Evolutionary conservation across 2,113 vertebrate genomes (phyloP).

Genomic region (Siniperca knerii): DNA sequence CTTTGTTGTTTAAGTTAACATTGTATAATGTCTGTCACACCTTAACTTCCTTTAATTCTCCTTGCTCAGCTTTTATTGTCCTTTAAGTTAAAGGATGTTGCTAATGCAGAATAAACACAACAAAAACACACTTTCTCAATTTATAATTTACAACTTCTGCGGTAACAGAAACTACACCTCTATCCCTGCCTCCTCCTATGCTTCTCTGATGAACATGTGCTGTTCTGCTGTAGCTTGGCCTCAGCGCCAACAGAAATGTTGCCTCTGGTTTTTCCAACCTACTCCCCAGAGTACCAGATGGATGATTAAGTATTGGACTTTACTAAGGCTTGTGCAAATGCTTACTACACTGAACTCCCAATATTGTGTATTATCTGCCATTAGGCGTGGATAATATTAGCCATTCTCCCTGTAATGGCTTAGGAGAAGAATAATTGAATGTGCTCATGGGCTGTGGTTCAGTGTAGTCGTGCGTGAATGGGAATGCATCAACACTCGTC

Average conservation of each 20-base stretch:
- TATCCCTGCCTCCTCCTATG: conserved; percentile 14
- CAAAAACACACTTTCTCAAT: conserved; percentile 10
- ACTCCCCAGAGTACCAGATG: conserved; percentile 75
- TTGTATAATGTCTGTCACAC: conserved; percentile 16
- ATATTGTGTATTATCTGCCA: conserved; percentile 82
- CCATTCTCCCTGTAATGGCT: conserved; percentile 73
- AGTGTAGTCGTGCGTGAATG: conserved; percentile 60
- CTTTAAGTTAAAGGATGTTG: conserved; percentile 4
- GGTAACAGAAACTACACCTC: conserved; percentile 25
- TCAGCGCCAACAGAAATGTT: conserved; percentile 56
- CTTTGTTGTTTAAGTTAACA: conserved; percentile 34
- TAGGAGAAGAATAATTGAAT: conserved; percentile 77
- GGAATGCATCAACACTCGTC: conserved; percentile 59
- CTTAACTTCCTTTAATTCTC: conserved; percentile 2
- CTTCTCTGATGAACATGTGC: conserved; percentile 59
- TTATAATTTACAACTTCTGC: conserved; percentile 7
- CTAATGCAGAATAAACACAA: conserved; percentile 1
- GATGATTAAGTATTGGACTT: conserved; percentile 83
- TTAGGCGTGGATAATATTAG: conserved; percentile 79
- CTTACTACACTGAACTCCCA: conserved; percentile 77
- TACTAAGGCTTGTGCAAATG: conserved; percentile 77
- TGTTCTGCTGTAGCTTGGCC: conserved; percentile 35
- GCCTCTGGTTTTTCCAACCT: conserved; percentile 65
- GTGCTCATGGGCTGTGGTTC: conserved; percentile 74
- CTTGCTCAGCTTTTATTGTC: conserved; percentile 23